phyloP scores from a whole-genome alignment of 1,140 invertebrate genomes.

The Eupristina koningsbergeri region DNA sequence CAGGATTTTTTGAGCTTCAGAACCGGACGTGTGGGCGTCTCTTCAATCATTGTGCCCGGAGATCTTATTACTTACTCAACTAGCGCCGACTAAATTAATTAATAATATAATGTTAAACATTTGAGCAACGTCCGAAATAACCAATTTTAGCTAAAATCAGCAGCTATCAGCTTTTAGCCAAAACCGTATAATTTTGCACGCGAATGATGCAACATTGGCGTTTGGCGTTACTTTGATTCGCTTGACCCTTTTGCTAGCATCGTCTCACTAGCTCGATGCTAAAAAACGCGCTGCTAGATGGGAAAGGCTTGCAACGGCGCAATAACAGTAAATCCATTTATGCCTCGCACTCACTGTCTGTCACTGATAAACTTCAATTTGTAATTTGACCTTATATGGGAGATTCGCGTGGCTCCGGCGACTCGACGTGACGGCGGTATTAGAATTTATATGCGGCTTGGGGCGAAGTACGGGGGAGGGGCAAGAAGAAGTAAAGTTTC shows the following conservation, averaged over 20 bases:
- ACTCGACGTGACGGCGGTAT: conserved; percentile 1
- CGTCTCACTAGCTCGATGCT: neutral
- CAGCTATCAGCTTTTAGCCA: neutral
- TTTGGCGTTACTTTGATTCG: neutral
- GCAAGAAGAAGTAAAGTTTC: neutral
- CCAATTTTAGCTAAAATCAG: neutral
- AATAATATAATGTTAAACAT: conserved; percentile 1
- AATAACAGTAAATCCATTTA: conserved; percentile 15
- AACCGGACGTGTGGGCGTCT: conserved; percentile 6
- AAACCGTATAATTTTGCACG: too few relatives aligned
- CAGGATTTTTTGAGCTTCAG: neutral
- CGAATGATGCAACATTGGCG: neutral
- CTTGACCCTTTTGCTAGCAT: neutral
- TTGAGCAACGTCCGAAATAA: neutral
- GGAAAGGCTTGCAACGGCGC: conserved; percentile 1
- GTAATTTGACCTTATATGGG: conserved; percentile 30
- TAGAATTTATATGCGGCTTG: conserved; percentile 16
- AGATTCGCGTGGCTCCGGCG: conserved; percentile 26
- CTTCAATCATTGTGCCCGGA: neutral
- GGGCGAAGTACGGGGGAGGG: neutral
- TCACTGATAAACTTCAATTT: conserved; percentile 9
- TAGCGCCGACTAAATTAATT: neutral
- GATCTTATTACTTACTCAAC: neutral
- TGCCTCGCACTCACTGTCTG: neutral
- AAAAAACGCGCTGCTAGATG: neutral